These are phyloP conservation scores for Phenganax subtilis DNA, from an alignment of 92 coral and sea anemone species.

Conservation along the genomic window DNA sequence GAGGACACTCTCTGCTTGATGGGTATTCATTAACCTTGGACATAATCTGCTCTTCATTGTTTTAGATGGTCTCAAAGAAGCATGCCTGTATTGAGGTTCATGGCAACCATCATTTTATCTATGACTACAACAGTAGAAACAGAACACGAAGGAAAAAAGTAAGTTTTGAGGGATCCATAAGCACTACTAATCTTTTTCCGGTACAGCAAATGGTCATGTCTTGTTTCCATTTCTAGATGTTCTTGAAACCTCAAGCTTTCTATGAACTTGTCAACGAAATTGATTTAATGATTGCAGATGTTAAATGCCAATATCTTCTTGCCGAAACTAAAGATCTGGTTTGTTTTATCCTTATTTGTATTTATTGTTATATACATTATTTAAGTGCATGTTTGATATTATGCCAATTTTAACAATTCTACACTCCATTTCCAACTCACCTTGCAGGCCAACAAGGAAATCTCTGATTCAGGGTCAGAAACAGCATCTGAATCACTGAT, in stretches of 20 bases:
- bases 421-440: not conserved
- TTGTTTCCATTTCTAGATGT: conserved; percentile 41
- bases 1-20: not conserved
- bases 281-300: conserved; percentile 77
- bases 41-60: not conserved
- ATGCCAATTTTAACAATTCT: not conserved
- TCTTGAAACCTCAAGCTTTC: conserved; percentile 68
- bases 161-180: not conserved
- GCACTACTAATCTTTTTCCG: not conserved
- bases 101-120: conserved; percentile 64
- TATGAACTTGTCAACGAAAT: conserved; percentile 79
- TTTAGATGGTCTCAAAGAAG: conserved; percentile 80
- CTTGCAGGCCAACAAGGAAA: conserved; percentile 48
- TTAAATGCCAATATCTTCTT: conserved; percentile 70
- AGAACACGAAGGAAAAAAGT: conserved; percentile 88
- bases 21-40: not conserved
- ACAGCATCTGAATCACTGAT: conserved; percentile 96
- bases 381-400: not conserved
- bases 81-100: conserved; percentile 90
- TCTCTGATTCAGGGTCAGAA: conserved; percentile 73
- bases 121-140: conserved; percentile 84
- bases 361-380: not conserved
- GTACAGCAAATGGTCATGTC: not conserved
- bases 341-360: not conserved
- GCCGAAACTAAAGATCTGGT: conserved; percentile 43